Base-by-base conservation (phyloP, 2,888 invertebrate genomes). In the Drosophila eohydei region DNA sequence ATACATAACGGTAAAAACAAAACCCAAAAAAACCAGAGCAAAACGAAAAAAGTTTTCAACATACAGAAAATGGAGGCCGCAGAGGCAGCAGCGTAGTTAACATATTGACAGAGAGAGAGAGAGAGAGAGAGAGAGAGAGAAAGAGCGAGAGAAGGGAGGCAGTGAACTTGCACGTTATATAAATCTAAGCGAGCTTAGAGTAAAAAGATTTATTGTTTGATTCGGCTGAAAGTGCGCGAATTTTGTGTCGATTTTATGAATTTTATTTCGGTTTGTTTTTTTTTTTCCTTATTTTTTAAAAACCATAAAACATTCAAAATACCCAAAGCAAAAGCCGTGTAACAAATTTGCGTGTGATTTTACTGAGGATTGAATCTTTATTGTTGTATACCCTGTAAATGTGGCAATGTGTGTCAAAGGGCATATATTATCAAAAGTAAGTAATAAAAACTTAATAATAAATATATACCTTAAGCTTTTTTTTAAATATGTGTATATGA, bases 131-230 rank as follows among this genome's bases (percentile, higher is more conserved):
- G 44, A 3, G 43, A n/a, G n/a, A n/a, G n/a, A 34, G 50, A 9
- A 16, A 1, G 14, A 11, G 46, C 2, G 21, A 3, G 9, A 21
- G 14, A 14, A 44, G 9, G 52, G 12, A 48, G 54, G 38, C 30
- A 26, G 52, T 21, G 38, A 26, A 34, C 32, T 28, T 57, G 70
- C 80, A 70, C 28, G 54, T 26, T 36, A 75, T 81, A 88, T 88
- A 88, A 88, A 86, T 86, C 84, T 83, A 84, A 84, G 88, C 86
- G 83, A 88, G 88, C 88, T 84, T 84, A 88, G 81, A 78, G 41
- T 52, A 64, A 67, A 70, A 44, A 81, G 89, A 86, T 86, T 86
- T 86, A 86, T 86, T 89, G 85, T 86, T 86, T 89, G 89, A 86
- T 89, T 72, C 76, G 61, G 77, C 71, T 21, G 52, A 34, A 71